A percentile compares a stretch with the other conserved stretches of the same genome.
These are phyloP conservation scores for Papilio polytes DNA, from an alignment of 1,140 invertebrate genomes.

Conservation along the genomic window DNA sequence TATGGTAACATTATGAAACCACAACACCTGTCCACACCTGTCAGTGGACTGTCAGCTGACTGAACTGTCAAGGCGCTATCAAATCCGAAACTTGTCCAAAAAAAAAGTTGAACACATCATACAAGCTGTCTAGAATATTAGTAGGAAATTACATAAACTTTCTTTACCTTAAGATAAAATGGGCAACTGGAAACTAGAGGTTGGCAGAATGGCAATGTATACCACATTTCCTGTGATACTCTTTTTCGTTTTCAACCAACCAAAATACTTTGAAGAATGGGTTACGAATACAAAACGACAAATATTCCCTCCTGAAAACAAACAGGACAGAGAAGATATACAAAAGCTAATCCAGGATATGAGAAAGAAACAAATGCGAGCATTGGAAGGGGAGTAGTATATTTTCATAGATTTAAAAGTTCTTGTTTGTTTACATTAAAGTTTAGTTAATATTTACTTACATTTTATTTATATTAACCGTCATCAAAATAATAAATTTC, in stretches of 20 bases:
- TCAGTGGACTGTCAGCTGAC: neutral
- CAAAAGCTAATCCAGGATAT: constrained; percentile 85
- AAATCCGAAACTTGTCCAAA: neutral
- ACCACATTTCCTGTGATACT: constrained; percentile 92
- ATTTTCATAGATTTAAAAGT: neutral
- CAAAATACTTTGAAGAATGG: constrained; percentile 92
- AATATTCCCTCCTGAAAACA: constrained; percentile 88
- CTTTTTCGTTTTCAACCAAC: constrained; percentile 95
- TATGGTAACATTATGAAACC: too few species aligned
- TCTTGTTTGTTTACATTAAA: constrained; percentile 2
- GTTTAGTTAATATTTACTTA: neutral
- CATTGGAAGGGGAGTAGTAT: constrained; percentile 55
- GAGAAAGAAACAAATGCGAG: constrained; percentile 80
- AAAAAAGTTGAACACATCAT: neutral
- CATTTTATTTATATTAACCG: neutral
- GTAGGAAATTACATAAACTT: neutral
- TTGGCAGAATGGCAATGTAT: constrained; percentile 92
- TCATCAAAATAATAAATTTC: neutral
- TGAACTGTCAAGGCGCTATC: neutral
- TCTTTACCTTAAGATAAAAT: constrained; percentile 72
- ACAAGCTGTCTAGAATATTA: neutral
- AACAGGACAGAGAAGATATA: constrained; percentile 84
- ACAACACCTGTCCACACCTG: neutral
- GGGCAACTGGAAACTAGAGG: constrained; percentile 92
- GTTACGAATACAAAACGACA: constrained; percentile 88